Conservation (phyloP, 2,888 invertebrate species). For the Nematopogon swammerdamellus region DNA sequence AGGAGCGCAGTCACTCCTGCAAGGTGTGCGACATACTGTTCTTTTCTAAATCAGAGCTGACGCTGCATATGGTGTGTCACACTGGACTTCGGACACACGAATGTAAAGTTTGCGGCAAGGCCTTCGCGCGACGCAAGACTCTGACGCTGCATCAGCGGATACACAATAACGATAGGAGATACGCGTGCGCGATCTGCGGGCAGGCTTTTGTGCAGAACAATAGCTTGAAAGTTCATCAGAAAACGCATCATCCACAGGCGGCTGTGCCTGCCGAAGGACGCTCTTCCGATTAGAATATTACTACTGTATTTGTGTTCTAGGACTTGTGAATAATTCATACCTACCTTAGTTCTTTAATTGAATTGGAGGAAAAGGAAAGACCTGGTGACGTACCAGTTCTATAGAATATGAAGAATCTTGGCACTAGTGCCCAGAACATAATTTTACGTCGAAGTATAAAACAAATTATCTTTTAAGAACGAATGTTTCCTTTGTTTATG, state of each 20-base stretch:
- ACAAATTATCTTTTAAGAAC: too few species aligned
- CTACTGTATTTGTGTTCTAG: too few species aligned
- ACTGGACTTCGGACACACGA: slow-evolving; percentile 39
- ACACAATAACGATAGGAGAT: slow-evolving; percentile 30
- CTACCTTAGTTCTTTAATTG: too few species aligned
- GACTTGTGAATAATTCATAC: too few species aligned
- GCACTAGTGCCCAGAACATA: too few species aligned
- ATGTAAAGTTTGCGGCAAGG: slow-evolving; percentile 42
- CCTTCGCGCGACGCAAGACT: slow-evolving; percentile 31
- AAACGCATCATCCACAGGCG: not conserved
- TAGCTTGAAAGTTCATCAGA: slow-evolving; percentile 26
- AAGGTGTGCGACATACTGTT: slow-evolving; percentile 33
- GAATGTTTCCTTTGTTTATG: too few species aligned
- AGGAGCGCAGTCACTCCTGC: slow-evolving; percentile 14
- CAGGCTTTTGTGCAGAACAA: slow-evolving; percentile 40
- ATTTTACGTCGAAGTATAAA: too few species aligned
- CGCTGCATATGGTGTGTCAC: slow-evolving; percentile 42
- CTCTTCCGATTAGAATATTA: too few species aligned
- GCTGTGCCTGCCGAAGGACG: too few species aligned
- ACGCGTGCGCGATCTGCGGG: slow-evolving; percentile 28
- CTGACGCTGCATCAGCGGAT: slow-evolving; percentile 36
- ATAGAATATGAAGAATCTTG: too few species aligned
- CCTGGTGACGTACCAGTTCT: too few species aligned
- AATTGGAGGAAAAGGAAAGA: too few species aligned
- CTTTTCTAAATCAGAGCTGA: slow-evolving; percentile 33